These are phyloP conservation scores for Otus scops DNA, from an alignment of 2,797 vertebrate species.

Conservation along the genomic window DNA sequence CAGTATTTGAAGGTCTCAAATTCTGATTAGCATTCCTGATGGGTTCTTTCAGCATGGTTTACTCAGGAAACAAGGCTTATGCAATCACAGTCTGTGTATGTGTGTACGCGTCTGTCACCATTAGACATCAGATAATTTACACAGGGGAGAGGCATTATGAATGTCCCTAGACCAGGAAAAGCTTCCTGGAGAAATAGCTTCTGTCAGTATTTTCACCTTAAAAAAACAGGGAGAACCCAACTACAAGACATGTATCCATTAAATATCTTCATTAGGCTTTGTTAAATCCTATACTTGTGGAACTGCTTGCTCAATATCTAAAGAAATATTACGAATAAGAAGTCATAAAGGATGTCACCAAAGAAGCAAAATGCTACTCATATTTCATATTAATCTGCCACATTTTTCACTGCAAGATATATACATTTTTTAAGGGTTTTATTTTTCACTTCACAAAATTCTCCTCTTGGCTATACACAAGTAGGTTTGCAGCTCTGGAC, in stretches of 20 bases:
- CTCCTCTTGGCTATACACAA: not conserved
- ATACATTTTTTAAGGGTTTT: not conserved
- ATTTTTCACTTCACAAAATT: not conserved
- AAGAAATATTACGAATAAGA: not conserved
- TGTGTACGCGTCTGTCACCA: slow-evolving; percentile 60
- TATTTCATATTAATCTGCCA: not conserved
- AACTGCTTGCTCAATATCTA: not conserved
- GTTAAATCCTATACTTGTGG: not conserved
- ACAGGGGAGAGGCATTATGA: slow-evolving; percentile 50
- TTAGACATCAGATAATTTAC: slow-evolving; percentile 66
- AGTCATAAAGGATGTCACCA: not conserved
- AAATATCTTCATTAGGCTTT: not conserved
- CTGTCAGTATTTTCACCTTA: slow-evolving; percentile 1
- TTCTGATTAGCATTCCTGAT: slow-evolving; percentile 62
- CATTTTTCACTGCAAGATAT: not conserved
- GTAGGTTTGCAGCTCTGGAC: not conserved
- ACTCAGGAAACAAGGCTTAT: slow-evolving; percentile 58
- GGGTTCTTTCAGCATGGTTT: slow-evolving; percentile 60
- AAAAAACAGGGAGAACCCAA: not conserved
- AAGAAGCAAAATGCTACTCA: not conserved
- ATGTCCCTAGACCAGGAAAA: slow-evolving; percentile 45
- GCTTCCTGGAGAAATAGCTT: slow-evolving; percentile 17
- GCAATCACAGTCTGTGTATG: slow-evolving; percentile 67
- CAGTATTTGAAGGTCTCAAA: not conserved
- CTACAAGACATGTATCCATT: not conserved